Conservation (phyloP, 2,113 vertebrate genomes). For the Dryoscopus gambensis region DNA sequence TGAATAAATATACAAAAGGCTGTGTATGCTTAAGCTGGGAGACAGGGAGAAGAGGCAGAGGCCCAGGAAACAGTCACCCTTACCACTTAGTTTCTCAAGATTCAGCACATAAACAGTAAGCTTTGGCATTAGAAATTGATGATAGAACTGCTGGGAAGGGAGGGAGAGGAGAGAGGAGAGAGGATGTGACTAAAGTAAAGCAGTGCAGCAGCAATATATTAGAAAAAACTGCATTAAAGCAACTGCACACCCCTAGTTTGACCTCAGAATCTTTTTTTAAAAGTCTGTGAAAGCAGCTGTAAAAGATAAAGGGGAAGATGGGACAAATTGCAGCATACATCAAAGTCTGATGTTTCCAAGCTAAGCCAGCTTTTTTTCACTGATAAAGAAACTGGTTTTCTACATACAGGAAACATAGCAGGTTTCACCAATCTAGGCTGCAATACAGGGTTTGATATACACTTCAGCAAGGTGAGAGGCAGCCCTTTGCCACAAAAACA, state of each 20-base stretch:
- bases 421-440: neutral
- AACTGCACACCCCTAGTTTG: neutral
- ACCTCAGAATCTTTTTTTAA: neutral
- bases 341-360: neutral
- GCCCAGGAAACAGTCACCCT: neutral
- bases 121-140: neutral
- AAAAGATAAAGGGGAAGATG: neutral
- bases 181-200: neutral
- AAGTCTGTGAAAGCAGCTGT: neutral
- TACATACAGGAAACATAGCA: neutral
- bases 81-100: neutral
- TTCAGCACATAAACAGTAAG: neutral
- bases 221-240: neutral
- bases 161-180: neutral
- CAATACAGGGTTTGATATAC: neutral
- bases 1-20: neutral
- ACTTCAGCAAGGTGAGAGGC: neutral
- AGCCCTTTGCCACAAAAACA: neutral
- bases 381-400: conserved; percentile 1
- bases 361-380: neutral
- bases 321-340: neutral
- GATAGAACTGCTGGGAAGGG: neutral
- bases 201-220: neutral
- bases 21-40: neutral
- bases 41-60: neutral